These are phyloP conservation scores for Limonius californicus DNA, from an alignment of 1,140 invertebrate species.

Conservation along the genomic window DNA sequence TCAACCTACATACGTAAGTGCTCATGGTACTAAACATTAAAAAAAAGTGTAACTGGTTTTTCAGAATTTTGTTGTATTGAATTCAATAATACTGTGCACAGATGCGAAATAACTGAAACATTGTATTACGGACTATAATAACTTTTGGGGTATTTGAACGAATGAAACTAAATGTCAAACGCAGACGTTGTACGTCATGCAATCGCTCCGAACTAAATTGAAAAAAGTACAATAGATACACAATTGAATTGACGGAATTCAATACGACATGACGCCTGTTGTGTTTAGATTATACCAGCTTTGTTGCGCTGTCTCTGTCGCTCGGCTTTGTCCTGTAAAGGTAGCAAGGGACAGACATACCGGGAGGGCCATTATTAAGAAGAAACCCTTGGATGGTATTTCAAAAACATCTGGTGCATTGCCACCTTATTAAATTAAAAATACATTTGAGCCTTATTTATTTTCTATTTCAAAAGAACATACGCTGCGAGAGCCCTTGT, in stretches of 20 bases:
- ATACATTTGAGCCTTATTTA: conserved; percentile 2
- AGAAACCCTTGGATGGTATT: background rate
- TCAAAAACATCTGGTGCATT: conserved; percentile 11
- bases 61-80: too few species aligned
- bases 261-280: conserved; percentile 12
- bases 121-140: background rate
- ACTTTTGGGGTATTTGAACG: background rate
- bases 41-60: too few species aligned
- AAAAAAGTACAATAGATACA: conserved; percentile 15
- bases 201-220: conserved; percentile 5
- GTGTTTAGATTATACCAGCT: conserved; percentile 8
- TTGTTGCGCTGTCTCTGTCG: background rate
- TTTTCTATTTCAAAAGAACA: background rate
- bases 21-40: too few species aligned
- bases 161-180: conserved; percentile 7
- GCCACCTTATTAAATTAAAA: conserved; percentile 15
- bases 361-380: background rate
- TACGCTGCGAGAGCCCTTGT: background rate
- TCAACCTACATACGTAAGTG: too few species aligned
- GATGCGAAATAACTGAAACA: background rate
- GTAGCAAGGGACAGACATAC: background rate
- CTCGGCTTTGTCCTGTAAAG: background rate
- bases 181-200: conserved; percentile 5
- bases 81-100: too few species aligned
- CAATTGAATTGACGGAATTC: conserved; percentile 7